Evolutionary conservation across 2,797 vertebrate species (phyloP), one percentile per base, ranked within the genome.

Genomic region (Myotis daubentonii): DNA sequence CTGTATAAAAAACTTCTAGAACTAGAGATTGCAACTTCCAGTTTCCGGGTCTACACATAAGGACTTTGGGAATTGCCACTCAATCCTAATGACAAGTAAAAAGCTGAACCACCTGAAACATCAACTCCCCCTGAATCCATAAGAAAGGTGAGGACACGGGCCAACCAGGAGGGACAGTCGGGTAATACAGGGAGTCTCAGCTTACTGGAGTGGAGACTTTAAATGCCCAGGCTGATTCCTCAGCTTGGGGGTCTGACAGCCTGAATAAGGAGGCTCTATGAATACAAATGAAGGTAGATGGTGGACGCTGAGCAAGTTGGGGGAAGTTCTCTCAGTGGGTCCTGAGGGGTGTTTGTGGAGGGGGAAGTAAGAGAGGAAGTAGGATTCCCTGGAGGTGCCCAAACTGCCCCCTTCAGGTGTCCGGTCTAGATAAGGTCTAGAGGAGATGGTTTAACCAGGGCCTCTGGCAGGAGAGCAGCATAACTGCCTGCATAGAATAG

Each of bases 371-470:
- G 23, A 57, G 22, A 93, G 36, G 83, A 75, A 85, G 72, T 81
- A 53, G 44, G 57, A 76, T 7, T 44, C 82, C 30, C 19, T 20
- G 53, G 80, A 93, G 25, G 33, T 19, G 19, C 23, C n/a, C 74
- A 60, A 33, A 38, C 47, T 51, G 10, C 47, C 33, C 33, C 91
- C 28, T 36, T 23, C 20, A 30, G 10, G 68, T 15, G 36, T 70
- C 78, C 3, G 49, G 68, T 71, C 47, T 60, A 28, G 25, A 28
- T 76, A 93, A 97, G 33, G 47, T 87, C 78, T 36, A 36, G 22
- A 76, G 57, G 49, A 68, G 75, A 79, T 38, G 89, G 91, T 62
- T 71, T 65, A 97, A 96, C 97, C 47, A 94, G 88, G 51, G 51
- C 51, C 51, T 51, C 16, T 51, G 51, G 51, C 51, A 16, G 51